phyloP scores from a whole-genome alignment of 2,113 vertebrate genomes.

The Boulengeromyrus knoepffleri region DNA sequence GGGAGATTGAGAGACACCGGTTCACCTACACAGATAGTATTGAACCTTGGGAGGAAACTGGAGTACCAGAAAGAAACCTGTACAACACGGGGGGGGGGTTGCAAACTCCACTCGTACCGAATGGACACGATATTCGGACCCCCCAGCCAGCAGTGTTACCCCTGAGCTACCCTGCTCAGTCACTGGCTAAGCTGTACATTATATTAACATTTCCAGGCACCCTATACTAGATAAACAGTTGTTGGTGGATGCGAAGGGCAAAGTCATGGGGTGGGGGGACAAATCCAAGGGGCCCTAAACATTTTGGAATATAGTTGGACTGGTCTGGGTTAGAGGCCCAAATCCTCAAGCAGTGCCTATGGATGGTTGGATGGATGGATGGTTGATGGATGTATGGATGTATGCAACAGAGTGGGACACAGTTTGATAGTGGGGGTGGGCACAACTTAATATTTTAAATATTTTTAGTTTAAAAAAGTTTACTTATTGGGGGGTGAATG shows the following conservation, averaged over 20 bases:
- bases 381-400: too few species aligned
- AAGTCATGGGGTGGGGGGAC: background rate
- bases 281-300: background rate
- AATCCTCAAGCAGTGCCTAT: background rate
- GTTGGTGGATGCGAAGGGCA: background rate
- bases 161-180: too few species aligned
- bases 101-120: background rate
- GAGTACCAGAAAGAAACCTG: background rate
- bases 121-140: background rate
- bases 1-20: background rate
- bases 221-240: background rate
- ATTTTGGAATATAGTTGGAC: background rate
- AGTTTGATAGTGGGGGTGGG: background rate
- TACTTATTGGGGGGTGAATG: background rate
- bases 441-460: background rate
- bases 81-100: background rate
- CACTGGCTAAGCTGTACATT: background rate
- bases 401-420: background rate
- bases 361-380: background rate
- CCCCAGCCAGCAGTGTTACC: too few species aligned
- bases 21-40: background rate
- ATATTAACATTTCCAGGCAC: background rate
- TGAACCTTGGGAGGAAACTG: background rate
- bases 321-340: background rate
- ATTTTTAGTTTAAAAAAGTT: background rate